Evolutionary conservation across 2,797 vertebrate genomes (phyloP), one percentile per base, ranked within the genome.

Genomic region (Ctenochaetus hawaiiensis): DNA sequence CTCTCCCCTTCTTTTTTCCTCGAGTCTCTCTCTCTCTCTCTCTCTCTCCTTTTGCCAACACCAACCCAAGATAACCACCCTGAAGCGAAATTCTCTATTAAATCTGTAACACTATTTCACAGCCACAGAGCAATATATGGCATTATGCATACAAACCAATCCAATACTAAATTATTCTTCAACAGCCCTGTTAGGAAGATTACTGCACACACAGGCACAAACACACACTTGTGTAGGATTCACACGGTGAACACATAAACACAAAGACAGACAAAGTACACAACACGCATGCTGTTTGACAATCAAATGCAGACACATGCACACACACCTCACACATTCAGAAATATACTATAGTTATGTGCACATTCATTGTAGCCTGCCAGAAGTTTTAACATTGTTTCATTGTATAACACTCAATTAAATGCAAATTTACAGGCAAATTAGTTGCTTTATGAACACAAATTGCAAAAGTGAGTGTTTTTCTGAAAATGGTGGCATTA

Each of bases 31-130:
- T 14, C 41, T 44, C 34, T 51, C 41, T 43, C 44, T 65, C 72
- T 70, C 51, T 22, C 71, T 67, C 34, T 18, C 6, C 14, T 68
- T 53, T 70, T 53, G 52, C 69, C 63, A 68, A 78, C 66, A 78
- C 47, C 43, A 61, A 69, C 62, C 74, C 26, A 59, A 74, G 76
- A 79, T 86, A 83, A 87, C 89, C 81, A 85, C 58, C 85, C 87
- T 82, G 57, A 58, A 90, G 85, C 77, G 8, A 78, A 48, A 84
- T 74, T 78, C 58, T 82, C 69, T 81, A 84, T 86, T 87, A 85
- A 89, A 86, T 81, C 70, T 45, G 16, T 41, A 76, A 76, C 67
- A 77, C 67, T 57, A 75, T 80, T 83, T 86, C 72, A 69, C 70
- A 82, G 75, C 65, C 66, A 72, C 57, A 75, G 57, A 78, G 81